Base-by-base conservation (phyloP, 2,888 invertebrate genomes). In the Gymnosoma rotundatum region DNA sequence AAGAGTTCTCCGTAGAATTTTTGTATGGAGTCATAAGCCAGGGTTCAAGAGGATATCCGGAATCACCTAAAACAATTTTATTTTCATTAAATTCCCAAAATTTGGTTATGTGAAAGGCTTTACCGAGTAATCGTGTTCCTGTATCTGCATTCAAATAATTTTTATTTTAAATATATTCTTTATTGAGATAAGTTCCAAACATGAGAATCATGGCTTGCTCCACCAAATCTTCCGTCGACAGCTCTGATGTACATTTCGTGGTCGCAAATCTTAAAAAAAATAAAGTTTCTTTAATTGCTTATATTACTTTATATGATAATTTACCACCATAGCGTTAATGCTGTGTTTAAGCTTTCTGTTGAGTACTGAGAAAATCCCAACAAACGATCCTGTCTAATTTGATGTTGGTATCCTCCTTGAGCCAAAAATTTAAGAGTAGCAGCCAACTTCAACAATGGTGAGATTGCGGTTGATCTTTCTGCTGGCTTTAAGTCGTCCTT, bases 161-260 rank as follows among this genome's bases (percentile, higher is more conserved):
- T 60, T 60, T 14, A n/a, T 60, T 60, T 60, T 38, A 60, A 36
- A 60, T 60, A 60, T 60, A 10, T 8, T 38, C 38, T 10, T 38
- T 38, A 38, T n/a, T 42, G 5, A 42, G 61, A 61, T 16, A 61
- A 38, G 36, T 42, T 66, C 66, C 66, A 66, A 16, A 50, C 20
- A 38, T 38, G 38, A 12, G 38, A 38, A 38, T 38, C 38, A 20
- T 56, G 25, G 21, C 25, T 18, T 18, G 56, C 66, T 48, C 25
- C 66, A 21, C 10, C 18, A n/a, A 25, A 25, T 4, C 25, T 25
- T 25, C 25, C 25, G 25, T 25, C 25, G 20, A 66, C 50, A 21
- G 66, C 50, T 50, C 66, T 66, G 12, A 66, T 66, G 12, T n/a
- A n/a, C 66, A 66, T 66, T 48, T 66, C n/a, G 25, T 25, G 64